Base-by-base conservation (phyloP, 1,140 invertebrate genomes). In the Laupala kohalensis region DNA sequence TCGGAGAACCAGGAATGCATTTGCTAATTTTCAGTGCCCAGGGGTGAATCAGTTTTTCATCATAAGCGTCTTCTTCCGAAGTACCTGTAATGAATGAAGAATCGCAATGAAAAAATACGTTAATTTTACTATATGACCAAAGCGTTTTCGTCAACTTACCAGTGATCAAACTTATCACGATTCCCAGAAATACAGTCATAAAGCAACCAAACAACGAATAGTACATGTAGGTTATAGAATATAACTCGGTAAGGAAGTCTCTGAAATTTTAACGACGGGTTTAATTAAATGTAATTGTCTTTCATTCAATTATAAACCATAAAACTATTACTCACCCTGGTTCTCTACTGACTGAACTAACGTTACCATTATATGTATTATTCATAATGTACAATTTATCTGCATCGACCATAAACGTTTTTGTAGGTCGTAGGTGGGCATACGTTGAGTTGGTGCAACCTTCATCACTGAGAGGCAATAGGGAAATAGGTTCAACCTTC, bases 151-250 rank as follows among this genome's bases (percentile, higher is more conserved):
- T n/a, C 15, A 23, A 70, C 69, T n/a, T 66, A 80, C 79, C 84
- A 67, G 88, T 89, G 23, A 89, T 74, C 37, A 85, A 83, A 77
- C 89, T 90, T 25, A 90, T 83, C 6, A 89, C 77, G 6, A 85
- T 84, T 0, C 89, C 89, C 27, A 90, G 79, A 4, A 86, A 69
- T 0, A 91, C 81, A 0, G 89, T 90, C 25, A 89, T 83, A 15
- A 86, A 74, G 67, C 88, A 89, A 2, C 89, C 89, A 62, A 90
- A 83, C 4, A 90, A 77, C 25, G 88, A 87, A 77, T 91, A 90
- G 77, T 90, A 91, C 89, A 91, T 91, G 76, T 90, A 91, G 5
- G 88, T 89, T 53, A 90, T 85, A 6, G 85, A 84, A 75, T 89
- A 90, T 9, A 90, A 77, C 19, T 81, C 80, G 24, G 86, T 81